A percentile compares a stretch with the other conserved stretches of the same genome.
Conservation (phyloP, 2,797 vertebrate genomes). For the Tiaroga cobitis region DNA sequence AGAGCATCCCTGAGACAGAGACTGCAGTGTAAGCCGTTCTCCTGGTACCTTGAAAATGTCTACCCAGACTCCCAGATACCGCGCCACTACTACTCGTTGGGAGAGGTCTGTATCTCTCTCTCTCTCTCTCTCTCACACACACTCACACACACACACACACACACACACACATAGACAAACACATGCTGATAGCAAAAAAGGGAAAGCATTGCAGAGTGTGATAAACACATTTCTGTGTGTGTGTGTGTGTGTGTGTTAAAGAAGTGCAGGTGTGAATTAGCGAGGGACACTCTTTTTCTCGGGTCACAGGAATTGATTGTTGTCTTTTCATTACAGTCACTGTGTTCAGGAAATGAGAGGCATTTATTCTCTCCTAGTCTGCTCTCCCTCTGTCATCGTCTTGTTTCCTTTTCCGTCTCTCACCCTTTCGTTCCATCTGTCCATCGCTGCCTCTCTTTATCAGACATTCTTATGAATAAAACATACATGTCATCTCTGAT, state of each 20-base stretch:
- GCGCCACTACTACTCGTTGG: conserved; percentile 95
- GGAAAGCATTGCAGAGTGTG: neutral
- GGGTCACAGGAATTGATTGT: conserved; percentile 35
- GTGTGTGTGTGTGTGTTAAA: conserved; percentile 17
- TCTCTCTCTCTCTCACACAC: neutral
- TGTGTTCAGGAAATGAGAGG: conserved; percentile 33
- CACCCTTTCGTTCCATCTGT: conserved; percentile 36
- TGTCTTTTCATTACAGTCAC: neutral
- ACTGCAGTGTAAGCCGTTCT: conserved; percentile 97
- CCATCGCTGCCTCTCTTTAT: conserved; percentile 42
- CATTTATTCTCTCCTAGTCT: conserved; percentile 33
- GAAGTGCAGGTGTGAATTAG: conserved; percentile 28
- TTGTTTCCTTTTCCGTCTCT: conserved; percentile 23
- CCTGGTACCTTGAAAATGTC: conserved; percentile 97
- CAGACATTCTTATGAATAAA: conserved; percentile 49
- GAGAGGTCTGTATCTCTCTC: conserved; percentile 84
- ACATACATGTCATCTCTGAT: conserved; percentile 55
- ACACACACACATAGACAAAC: conserved; percentile 20
- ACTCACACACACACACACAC: neutral
- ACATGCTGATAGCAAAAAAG: conserved; percentile 21
- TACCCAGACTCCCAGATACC: conserved; percentile 99
- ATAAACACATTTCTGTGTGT: conserved; percentile 28
- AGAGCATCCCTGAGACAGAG: conserved; percentile 89
- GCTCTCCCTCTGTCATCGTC: conserved; percentile 14
- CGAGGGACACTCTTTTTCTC: neutral